Evolutionary conservation across 2,113 vertebrate species (phyloP), one percentile per base, ranked within the genome.

Genomic region (Cinclus cinclus): DNA sequence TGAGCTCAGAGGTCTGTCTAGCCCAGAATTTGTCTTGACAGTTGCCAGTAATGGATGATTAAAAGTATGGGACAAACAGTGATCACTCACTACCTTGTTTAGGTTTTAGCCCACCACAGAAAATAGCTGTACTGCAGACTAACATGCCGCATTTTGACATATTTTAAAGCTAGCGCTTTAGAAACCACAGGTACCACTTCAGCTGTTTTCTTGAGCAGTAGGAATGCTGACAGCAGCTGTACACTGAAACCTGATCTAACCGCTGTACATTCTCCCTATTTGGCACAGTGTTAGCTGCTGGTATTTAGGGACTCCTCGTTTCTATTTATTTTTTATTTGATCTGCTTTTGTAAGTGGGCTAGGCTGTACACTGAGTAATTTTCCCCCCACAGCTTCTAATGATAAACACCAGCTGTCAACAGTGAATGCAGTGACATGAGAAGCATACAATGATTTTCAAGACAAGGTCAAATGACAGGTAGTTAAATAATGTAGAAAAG

Each of bases 391-490:
- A 83, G 92, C 79, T 94, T 95, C 92, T 93, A 71, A 28, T 92
- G 92, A 96, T 86, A 96, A 96, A 96, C 90, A 92, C 91, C 96
- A 97, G 93, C 95, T 97, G 94, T 97, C 95, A 90, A 60, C 73
- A 86, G 39, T 58, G 64, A 93, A 93, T 93, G 44, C 85, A 83
- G 39, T 74, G 92, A 74, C 62, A 96, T 94, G 90, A 92, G 95
- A 94, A 68, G 76, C 79, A 64, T 52, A 77, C 71, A 77, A 11
- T 70, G 71, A 92, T 95, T 90, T 96, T 93, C 76, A 90, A 95
- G 90, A 83, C 94, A 97, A 96, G 94, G 95, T 97, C 94, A 95
- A 96, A 94, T 93, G 90, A 88, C 85, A 96, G 92, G 85, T 96
- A 97, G 79, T 90, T 95, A 93, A 95, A 96, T 95, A 94, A 93